Conservation (phyloP, 2,888 invertebrate genomes). For the Cloeon dipterum region DNA sequence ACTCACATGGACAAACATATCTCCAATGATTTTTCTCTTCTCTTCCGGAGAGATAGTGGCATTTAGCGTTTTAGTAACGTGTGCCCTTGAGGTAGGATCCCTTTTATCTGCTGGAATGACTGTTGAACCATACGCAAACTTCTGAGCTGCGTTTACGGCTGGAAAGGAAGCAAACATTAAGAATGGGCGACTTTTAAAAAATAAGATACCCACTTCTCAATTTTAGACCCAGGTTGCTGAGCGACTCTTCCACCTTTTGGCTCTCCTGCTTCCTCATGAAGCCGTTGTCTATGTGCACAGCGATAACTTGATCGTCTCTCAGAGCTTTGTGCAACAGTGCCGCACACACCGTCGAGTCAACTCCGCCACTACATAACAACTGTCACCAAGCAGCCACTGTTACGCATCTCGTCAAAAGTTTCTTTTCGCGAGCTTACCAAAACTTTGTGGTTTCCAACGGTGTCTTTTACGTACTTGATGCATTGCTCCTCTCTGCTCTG, state of each 20-base stretch:
- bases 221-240: conserved; percentile 61
- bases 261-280: conserved; percentile 97
- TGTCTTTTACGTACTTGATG: conserved; percentile 72
- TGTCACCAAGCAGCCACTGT: conserved; percentile 19
- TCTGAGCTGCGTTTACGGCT: conserved; percentile 26
- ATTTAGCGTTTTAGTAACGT: conserved; percentile 62
- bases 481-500: conserved; percentile 70
- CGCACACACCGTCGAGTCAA: conserved; percentile 98
- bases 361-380: conserved; percentile 90
- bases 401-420: too few species aligned
- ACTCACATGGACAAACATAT: conserved; percentile 87
- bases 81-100: conserved; percentile 25
- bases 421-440: too few species aligned
- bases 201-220: conserved; percentile 27
- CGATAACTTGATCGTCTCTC: conserved; percentile 73
- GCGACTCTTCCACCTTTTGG: conserved; percentile 59
- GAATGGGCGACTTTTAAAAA: background rate
- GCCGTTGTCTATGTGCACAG: conserved; percentile 95
- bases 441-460: conserved; percentile 80
- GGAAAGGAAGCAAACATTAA: conserved; percentile 6
- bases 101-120: conserved; percentile 39
- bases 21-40: conserved; percentile 95
- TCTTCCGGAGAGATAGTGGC: conserved; percentile 84
- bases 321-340: conserved; percentile 81
- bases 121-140: conserved; percentile 46